Conservation (phyloP, 2,113 vertebrate genomes). For the Albula goreensis region DNA sequence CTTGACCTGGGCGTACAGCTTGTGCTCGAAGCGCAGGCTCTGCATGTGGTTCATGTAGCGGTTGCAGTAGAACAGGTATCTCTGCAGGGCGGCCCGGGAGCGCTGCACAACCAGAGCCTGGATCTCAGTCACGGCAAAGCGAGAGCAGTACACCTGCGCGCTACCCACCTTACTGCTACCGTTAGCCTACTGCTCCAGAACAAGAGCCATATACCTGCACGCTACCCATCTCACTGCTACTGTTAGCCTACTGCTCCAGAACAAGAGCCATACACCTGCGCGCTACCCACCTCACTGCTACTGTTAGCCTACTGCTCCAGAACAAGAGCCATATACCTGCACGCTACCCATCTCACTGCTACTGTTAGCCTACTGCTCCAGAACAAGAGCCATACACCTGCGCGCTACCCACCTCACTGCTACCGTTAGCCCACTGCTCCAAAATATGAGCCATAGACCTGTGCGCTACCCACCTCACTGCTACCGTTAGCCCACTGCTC, state of each 20-base stretch:
- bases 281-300: background rate
- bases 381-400: no score
- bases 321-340: no score
- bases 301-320: background rate
- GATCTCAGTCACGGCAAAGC: constrained; percentile 17
- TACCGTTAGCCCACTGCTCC: no score
- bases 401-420: no score
- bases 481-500: no score
- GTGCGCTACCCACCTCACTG: no score
- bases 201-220: no score
- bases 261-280: no score
- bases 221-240: background rate
- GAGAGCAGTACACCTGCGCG: background rate
- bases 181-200: background rate
- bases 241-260: background rate
- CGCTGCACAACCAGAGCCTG: constrained; percentile 67
- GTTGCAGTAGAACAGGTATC: constrained; percentile 99
- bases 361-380: background rate
- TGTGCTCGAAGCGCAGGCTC: constrained; percentile 99
- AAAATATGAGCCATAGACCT: no score
- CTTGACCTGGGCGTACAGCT: constrained; percentile 98
- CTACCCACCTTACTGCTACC: background rate
- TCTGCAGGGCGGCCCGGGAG: constrained; percentile 94
- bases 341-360: background rate
- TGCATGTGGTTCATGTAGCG: constrained; percentile 99